Percentiles rank a stretch among this genome's conserved stretches.
Conservation (phyloP, 2,113 vertebrate species). For the Apus apus region DNA sequence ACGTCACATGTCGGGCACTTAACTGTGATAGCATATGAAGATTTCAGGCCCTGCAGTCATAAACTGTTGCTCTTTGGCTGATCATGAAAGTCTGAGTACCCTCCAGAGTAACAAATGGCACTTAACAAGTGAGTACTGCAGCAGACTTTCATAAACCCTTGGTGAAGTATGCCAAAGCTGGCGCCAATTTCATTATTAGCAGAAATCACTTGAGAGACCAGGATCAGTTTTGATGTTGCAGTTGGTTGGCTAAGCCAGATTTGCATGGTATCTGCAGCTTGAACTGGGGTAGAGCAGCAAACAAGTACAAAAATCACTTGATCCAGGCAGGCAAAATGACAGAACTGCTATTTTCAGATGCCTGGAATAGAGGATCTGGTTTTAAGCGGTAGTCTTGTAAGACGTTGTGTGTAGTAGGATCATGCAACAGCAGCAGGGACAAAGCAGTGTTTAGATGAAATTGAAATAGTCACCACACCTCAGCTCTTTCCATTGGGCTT, state of each 20-base stretch:
- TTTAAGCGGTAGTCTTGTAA: not conserved
- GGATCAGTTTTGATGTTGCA: conserved; percentile 13
- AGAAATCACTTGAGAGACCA: conserved; percentile 7
- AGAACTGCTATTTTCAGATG: not conserved
- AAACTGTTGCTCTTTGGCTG: conserved; percentile 19
- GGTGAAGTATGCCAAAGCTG: not conserved
- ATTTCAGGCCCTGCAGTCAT: not conserved
- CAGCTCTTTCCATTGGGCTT: not conserved
- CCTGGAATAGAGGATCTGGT: not conserved
- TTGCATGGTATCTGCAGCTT: not conserved
- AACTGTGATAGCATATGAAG: not conserved
- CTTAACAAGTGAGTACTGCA: not conserved
- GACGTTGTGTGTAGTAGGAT: too few relatives aligned
- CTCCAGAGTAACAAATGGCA: not conserved
- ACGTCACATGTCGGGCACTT: not conserved
- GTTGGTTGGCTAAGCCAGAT: not conserved
- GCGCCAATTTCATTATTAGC: conserved; percentile 29
- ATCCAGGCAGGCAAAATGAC: not conserved
- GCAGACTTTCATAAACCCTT: not conserved
- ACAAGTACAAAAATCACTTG: not conserved
- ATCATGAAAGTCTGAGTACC: conserved; percentile 4
- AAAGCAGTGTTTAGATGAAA: not conserved
- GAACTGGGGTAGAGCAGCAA: not conserved
- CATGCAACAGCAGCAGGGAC: not conserved
- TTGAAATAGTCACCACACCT: not conserved